Evolutionary conservation across 2,113 vertebrate genomes (phyloP), one percentile per base, ranked within the genome.

Genomic region (Stictonetta naevosa): DNA sequence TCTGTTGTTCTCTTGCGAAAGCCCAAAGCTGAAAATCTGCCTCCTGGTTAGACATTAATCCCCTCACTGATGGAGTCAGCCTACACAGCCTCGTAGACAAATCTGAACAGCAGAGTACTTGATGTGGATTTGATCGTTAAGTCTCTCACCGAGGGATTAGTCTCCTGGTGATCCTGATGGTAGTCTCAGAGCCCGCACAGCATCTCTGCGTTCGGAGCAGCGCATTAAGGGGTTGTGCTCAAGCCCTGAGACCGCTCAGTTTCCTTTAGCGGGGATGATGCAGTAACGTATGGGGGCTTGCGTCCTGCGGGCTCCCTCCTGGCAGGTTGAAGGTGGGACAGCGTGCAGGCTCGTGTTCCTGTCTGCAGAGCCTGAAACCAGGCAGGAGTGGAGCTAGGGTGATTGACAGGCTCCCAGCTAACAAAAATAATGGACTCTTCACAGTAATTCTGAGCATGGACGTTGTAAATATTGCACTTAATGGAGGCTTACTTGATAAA

Each of bases 231-330:
- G 26, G 12, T 42, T 59, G 48, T 26, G 11, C 34, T 58, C 42
- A 21, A 64, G 74, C 50, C 55, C 36, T 4, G 22, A 52, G 36
- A 53, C 15, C 0, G 1, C 26, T 79, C 0, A 0, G 10, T 40
- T 83, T 69, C 33, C 20, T 68, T 23, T 14, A 23, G 23, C 1
- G 4, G 50, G 36, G 33, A 58, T 42, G 38, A 7, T 28, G 3
- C 11, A 10, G 42, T 33, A 6, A 28, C 18, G 38, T 13, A 38
- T 1, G 31, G 48, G 72, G 55, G 26, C 0, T 0, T 38, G 40
- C 5, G 1, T 78, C 62, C 31, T 78, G 9, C 34, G 50, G 16
- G 19, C 23, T 73, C 34, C 6, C 11, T 72, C 46, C 13, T 0
- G 0, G 1, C 0, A 2, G 59, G 8, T 1, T 14, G 40, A 82